phyloP scores from a whole-genome alignment of 2,888 invertebrate genomes.

The Thysanoteuthis rhombus region DNA sequence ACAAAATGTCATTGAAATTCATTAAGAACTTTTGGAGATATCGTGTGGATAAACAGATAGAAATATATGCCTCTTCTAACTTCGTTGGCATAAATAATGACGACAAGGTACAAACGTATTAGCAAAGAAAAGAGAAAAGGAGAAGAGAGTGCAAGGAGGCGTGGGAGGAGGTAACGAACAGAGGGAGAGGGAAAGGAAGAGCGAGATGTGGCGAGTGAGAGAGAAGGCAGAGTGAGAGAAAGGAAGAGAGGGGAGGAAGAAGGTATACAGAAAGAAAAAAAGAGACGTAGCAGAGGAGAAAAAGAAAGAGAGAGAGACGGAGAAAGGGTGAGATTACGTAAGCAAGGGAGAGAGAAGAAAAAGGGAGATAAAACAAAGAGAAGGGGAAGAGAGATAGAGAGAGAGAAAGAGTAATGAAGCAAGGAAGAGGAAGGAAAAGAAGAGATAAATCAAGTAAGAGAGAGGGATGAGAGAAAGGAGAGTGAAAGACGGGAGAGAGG shows the following conservation, averaged over 20 bases:
- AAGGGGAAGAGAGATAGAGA: neutral
- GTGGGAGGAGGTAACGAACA: too few species aligned
- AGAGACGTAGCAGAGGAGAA: neutral
- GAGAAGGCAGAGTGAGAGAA: neutral
- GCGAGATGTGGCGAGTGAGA: neutral
- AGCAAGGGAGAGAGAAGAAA: neutral
- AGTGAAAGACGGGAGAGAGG: too few species aligned
- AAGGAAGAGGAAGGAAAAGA: neutral
- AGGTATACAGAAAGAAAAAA: neutral
- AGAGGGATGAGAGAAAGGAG: too few species aligned
- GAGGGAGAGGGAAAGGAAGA: neutral
- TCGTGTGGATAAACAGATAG: too few species aligned
- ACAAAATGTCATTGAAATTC: too few species aligned
- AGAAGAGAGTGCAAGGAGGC: neutral
- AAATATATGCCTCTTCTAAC: too few species aligned
- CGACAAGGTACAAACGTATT: neutral
- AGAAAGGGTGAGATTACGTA: neutral
- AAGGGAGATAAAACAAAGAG: neutral
- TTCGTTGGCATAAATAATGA: too few species aligned
- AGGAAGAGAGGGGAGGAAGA: too few species aligned
- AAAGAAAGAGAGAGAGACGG: neutral
- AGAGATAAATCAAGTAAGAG: too few species aligned
- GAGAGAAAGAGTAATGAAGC: too few species aligned
- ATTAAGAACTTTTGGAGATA: too few species aligned
- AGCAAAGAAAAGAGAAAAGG: neutral